phyloP scores from a whole-genome alignment of 2,113 vertebrate species.

The Platanista minor region DNA sequence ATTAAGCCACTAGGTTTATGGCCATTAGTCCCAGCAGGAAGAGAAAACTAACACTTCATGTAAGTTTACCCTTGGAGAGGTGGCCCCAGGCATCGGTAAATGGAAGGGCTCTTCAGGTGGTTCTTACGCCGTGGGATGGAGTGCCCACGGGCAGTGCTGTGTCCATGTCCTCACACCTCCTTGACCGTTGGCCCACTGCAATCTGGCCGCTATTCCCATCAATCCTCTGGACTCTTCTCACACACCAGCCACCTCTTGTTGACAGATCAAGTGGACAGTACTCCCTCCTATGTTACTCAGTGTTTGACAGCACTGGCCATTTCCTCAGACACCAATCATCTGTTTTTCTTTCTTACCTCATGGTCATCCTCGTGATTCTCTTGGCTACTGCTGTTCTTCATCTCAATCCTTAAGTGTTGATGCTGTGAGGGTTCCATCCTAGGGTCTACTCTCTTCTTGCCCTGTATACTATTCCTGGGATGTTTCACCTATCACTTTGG shows the following conservation, averaged over 20 bases:
- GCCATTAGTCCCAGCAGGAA: neutral
- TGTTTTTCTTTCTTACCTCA: neutral
- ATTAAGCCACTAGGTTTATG: neutral
- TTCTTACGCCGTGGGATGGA: neutral
- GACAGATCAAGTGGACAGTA: neutral
- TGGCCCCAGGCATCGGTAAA: neutral
- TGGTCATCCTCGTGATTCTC: neutral
- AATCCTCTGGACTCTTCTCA: neutral
- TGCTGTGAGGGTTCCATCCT: neutral
- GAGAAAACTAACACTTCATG: neutral
- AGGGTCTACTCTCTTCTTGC: neutral
- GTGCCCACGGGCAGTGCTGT: rapidly evolving
- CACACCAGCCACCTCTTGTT: neutral
- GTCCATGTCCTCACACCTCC: neutral
- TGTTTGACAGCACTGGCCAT: neutral
- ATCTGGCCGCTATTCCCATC: neutral
- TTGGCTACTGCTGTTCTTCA: neutral
- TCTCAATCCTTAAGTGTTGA: neutral
- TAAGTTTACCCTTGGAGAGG: neutral
- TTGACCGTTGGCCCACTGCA: neutral
- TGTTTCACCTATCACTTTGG: neutral
- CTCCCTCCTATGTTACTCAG: neutral
- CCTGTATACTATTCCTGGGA: neutral
- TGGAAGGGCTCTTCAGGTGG: neutral
- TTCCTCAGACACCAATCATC: neutral